Evolutionary conservation across 2,888 invertebrate genomes (phyloP), one percentile per base, ranked within the genome.

Genomic region (Ptilodon capucinus): DNA sequence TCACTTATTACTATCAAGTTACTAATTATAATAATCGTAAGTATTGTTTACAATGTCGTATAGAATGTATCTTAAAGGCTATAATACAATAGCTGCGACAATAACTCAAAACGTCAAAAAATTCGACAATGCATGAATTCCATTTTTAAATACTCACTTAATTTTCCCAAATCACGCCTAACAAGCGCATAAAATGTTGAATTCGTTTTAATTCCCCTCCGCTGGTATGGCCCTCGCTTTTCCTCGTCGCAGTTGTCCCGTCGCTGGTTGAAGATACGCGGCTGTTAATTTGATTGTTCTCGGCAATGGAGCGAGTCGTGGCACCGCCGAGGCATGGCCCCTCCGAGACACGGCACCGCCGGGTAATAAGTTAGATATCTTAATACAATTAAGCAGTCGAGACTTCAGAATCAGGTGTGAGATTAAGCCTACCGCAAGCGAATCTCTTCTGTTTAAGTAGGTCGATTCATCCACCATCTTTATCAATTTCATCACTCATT

Each of bases 211-310:
- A 64, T 64, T 51, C 51, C 35, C 19, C 11, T 39, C 21, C 19
- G 45, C 51, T 39, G 17, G 41, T 53, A 11, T 51, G 38, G 47
- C 51, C 40, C 30, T 36, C 42, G 48, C 54, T 51, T 60, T 45
- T 54, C 13, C 21, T 23, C 45, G 47, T 14, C 13, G 34, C n/a
- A n/a, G n/a, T n/a, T n/a, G n/a, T 36, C 18, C 41, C 44, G 45
- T 45, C 59, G 47, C 47, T 55, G 54, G 62, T 64, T 54, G 49
- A 44, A 47, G 51, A 44, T 48, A 61, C 51, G 54, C 54, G 53
- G 46, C 42, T 51, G 51, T 48, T 70, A 70, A 70, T 65, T 64
- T 48, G 56, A 70, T 70, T 67, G 51, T 48, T 54, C 52, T 44
- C 43, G 57, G 53, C 61, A 69, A 66, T 64, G 60, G 59, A 60